Evolutionary conservation across 2,797 vertebrate genomes (phyloP).

Genomic region (Dromococcyx pavoninus): DNA sequence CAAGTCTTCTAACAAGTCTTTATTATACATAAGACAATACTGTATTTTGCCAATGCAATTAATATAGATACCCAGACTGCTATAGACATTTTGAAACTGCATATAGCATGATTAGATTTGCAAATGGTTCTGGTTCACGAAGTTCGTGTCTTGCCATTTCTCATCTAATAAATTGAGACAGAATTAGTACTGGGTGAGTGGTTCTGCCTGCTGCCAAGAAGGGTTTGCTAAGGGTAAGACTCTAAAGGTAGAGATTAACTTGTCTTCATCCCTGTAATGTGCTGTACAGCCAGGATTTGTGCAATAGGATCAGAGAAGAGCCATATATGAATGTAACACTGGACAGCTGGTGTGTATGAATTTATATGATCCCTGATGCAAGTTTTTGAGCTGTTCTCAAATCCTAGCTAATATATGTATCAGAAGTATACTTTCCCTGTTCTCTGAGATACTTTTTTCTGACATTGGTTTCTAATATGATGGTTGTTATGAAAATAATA

Average conservation of each 20-base stretch:
- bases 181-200: slow-evolving; percentile 93
- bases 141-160: slow-evolving; percentile 69
- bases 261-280: slow-evolving; percentile 95
- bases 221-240: slow-evolving; percentile 98
- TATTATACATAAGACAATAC: not conserved
- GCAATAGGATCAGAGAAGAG: slow-evolving; percentile 89
- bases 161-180: slow-evolving; percentile 90
- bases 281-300: slow-evolving; percentile 94
- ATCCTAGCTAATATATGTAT: slow-evolving; percentile 35
- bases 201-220: slow-evolving; percentile 90
- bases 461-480: not conserved
- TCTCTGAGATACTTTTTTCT: not conserved
- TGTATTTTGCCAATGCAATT: not conserved
- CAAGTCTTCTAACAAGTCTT: not conserved
- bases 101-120: slow-evolving; percentile 8
- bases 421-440: slow-evolving; percentile 49
- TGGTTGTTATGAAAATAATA: not conserved
- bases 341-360: slow-evolving; percentile 72
- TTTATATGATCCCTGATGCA: slow-evolving; percentile 10
- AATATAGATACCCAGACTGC: not conserved
- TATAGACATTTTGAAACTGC: not conserved
- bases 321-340: slow-evolving; percentile 61
- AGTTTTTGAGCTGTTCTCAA: slow-evolving; percentile 20
- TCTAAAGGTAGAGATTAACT: slow-evolving; percentile 93
- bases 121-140: slow-evolving; percentile 61